A percentile compares a stretch with the other conserved stretches of the same genome.
Conservation (phyloP, 2,888 invertebrate species). For the Odontocerum albicorne region DNA sequence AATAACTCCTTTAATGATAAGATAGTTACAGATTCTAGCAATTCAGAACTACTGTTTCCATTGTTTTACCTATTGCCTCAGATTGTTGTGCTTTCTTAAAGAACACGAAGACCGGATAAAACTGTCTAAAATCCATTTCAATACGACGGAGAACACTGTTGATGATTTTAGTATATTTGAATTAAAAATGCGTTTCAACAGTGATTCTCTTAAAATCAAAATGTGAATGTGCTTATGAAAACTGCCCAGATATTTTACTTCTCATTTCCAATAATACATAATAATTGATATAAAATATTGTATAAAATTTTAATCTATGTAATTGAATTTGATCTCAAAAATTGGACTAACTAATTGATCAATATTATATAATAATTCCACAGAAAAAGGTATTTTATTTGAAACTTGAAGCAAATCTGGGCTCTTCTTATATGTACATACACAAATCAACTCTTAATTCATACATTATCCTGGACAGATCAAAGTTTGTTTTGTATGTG, state of each 20-base stretch:
- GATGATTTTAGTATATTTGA: slow-evolving; percentile 13
- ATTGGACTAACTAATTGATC: not conserved
- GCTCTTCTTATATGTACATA: not conserved
- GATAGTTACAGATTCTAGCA: slow-evolving; percentile 35
- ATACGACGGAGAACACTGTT: slow-evolving; percentile 7
- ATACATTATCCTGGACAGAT: slow-evolving; percentile 32
- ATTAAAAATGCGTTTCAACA: slow-evolving; percentile 23
- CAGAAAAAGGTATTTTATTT: not conserved
- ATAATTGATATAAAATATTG: no score
- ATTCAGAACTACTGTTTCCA: slow-evolving; percentile 28
- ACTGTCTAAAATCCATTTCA: slow-evolving; percentile 16
- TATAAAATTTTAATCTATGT: no score
- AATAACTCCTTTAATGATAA: slow-evolving; percentile 35
- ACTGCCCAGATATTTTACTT: not conserved
- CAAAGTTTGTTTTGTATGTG: slow-evolving; percentile 21
- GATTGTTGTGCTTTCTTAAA: slow-evolving; percentile 29
- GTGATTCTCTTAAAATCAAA: slow-evolving; percentile 18
- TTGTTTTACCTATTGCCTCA: slow-evolving; percentile 31
- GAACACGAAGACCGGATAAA: slow-evolving; percentile 26
- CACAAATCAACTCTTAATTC: slow-evolving; percentile 22
- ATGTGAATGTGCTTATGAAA: not conserved
- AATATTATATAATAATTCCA: not conserved
- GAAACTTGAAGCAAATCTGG: not conserved
- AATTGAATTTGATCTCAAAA: no score
- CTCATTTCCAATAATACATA: no score